Evolutionary conservation across 2,888 invertebrate genomes (phyloP).

Genomic region (Melieria picta): DNA sequence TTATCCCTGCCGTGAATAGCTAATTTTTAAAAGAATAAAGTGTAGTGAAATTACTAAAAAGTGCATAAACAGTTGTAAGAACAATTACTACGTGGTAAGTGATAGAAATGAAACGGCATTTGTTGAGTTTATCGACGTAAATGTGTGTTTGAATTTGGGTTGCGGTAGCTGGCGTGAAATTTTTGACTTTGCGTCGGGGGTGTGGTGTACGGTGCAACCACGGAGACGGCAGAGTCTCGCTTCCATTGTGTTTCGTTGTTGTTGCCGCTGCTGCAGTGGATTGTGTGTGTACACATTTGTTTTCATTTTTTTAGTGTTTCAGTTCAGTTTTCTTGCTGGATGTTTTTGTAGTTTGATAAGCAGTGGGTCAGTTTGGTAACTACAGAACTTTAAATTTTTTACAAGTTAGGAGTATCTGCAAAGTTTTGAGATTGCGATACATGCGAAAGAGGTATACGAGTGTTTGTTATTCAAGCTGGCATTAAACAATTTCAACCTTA

Average conservation of each 20-base stretch:
- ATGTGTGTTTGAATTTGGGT: slow-evolving; percentile 13
- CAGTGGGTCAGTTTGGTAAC: no score
- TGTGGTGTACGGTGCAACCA: slow-evolving; percentile 42
- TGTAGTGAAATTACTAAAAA: slow-evolving; percentile 51
- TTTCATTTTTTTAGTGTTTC: slow-evolving; percentile 33
- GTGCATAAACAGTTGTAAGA: slow-evolving; percentile 54
- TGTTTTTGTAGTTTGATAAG: background rate
- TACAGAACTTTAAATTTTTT: no score
- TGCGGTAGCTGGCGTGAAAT: background rate
- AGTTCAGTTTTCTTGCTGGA: background rate
- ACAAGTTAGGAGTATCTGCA: no score
- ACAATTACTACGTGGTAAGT: slow-evolving; percentile 57
- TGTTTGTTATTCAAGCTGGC: no score
- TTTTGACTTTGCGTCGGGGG: slow-evolving; percentile 30
- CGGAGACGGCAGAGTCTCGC: background rate
- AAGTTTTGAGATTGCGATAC: no score
- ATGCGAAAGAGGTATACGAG: no score
- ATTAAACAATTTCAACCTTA: no score
- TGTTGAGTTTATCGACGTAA: slow-evolving; percentile 30
- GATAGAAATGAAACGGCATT: slow-evolving; percentile 34
- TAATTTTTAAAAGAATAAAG: slow-evolving; percentile 47
- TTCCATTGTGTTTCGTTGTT: background rate
- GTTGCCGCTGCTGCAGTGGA: slow-evolving; percentile 9
- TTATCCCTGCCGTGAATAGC: slow-evolving; percentile 40
- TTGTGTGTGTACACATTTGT: slow-evolving; percentile 29